Conservation (phyloP, 2,888 invertebrate species). For the Lumbricus terrestris region DNA sequence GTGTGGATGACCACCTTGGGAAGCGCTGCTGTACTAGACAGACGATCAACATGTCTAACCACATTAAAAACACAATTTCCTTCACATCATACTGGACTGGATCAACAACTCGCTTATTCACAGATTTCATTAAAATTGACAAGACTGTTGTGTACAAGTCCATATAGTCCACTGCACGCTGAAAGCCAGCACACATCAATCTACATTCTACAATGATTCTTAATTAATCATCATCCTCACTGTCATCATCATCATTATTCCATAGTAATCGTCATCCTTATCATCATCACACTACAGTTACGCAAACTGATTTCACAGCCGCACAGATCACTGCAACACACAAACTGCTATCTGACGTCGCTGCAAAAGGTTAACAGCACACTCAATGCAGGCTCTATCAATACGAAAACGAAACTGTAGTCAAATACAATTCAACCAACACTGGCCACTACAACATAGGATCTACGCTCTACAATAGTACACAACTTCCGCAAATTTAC, state of each 20-base stretch:
- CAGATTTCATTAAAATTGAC: background rate
- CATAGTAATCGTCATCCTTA: background rate
- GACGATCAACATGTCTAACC: background rate
- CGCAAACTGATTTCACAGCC: background rate
- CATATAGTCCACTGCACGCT: background rate
- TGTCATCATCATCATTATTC: background rate
- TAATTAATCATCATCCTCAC: too few species aligned
- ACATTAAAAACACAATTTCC: background rate
- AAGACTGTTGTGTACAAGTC: background rate
- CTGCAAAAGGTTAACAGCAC: background rate
- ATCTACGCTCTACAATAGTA: background rate
- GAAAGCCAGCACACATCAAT: background rate
- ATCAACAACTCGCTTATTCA: background rate
- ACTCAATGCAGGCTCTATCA: background rate
- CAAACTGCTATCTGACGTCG: background rate
- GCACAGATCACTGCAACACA: background rate
- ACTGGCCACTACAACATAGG: background rate
- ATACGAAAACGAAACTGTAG: background rate
- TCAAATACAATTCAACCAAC: background rate
- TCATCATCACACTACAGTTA: background rate
- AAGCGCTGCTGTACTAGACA: too few species aligned
- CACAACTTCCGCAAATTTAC: background rate
- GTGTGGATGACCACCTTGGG: too few species aligned
- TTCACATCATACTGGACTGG: background rate
- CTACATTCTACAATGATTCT: background rate